phyloP scores from a whole-genome alignment of 1,140 invertebrate species.

The Lethocerus indicus region DNA sequence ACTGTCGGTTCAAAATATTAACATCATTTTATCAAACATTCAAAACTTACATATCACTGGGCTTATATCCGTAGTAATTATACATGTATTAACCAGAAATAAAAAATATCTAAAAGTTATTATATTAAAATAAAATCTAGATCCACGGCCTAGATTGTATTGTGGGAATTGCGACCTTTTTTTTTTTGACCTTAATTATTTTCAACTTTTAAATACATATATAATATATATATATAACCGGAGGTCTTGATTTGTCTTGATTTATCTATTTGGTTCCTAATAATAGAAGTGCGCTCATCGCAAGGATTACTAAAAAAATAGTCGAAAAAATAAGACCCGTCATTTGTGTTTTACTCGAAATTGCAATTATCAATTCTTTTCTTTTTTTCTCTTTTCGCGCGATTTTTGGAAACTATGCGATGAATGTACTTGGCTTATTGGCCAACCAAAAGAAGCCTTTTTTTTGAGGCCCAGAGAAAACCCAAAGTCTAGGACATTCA shows the following conservation, averaged over 20 bases:
- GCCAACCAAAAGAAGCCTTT: conserved; percentile 8
- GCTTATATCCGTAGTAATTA: conserved; percentile 8
- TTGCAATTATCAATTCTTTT: too few species aligned
- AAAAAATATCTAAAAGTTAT: conserved; percentile 10
- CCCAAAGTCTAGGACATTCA: too few species aligned
- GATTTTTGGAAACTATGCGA: conserved; percentile 6
- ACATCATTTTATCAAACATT: conserved; percentile 11
- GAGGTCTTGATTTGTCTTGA: background rate
- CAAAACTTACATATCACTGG: conserved; percentile 15
- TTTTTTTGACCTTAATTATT: too few species aligned
- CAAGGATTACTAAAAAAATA: conserved; percentile 1
- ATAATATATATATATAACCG: too few species aligned
- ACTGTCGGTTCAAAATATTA: conserved; percentile 8
- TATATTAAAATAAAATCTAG: conserved; percentile 15
- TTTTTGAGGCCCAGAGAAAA: too few species aligned
- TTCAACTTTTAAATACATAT: too few species aligned
- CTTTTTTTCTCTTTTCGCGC: conserved; percentile 1
- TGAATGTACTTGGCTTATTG: conserved; percentile 1
- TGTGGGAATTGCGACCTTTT: conserved; percentile 1
- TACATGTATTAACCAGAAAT: conserved; percentile 12
- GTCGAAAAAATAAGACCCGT: too few species aligned
- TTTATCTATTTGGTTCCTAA: background rate
- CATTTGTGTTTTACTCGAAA: too few species aligned
- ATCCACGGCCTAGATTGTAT: conserved; percentile 9
- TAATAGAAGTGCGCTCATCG: background rate